These are phyloP conservation scores for Pristionchus maxplancki DNA, from an alignment of 2,888 invertebrate species.

Conservation along the genomic window DNA sequence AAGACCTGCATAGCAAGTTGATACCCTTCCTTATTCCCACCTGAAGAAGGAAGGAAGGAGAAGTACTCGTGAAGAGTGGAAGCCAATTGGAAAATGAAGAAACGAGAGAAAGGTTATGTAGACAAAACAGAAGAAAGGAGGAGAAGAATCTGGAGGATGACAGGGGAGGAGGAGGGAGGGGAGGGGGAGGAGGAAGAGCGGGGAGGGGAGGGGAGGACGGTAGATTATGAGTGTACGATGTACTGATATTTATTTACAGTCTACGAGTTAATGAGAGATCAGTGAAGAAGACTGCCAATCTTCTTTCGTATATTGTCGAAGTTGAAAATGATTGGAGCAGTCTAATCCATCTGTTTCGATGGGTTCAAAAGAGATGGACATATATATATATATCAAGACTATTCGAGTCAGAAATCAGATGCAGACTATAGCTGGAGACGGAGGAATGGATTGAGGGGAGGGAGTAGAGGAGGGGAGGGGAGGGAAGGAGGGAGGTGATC, in stretches of 20 bases:
- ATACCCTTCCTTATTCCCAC: neutral
- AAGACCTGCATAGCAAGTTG: neutral
- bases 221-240: neutral
- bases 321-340: neutral
- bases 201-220: neutral
- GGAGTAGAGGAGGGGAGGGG: neutral
- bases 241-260: neutral
- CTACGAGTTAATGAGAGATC: neutral
- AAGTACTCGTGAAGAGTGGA: constrained; percentile 8
- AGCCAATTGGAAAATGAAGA: neutral
- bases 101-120: neutral
- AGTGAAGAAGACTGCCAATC: neutral
- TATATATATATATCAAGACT: neutral
- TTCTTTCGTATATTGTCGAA: neutral
- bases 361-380: neutral
- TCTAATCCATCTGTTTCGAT: neutral
- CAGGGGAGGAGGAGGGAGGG: neutral
- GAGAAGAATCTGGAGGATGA: neutral
- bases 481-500: neutral
- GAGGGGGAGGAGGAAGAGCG: neutral
- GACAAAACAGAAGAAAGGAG: constrained; percentile 25
- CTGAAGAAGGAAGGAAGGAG: neutral
- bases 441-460: neutral
- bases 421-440: neutral
- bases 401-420: neutral